Evolutionary conservation across 2,797 vertebrate genomes (phyloP).

Genomic region (Chiroxiphia lanceolata): DNA sequence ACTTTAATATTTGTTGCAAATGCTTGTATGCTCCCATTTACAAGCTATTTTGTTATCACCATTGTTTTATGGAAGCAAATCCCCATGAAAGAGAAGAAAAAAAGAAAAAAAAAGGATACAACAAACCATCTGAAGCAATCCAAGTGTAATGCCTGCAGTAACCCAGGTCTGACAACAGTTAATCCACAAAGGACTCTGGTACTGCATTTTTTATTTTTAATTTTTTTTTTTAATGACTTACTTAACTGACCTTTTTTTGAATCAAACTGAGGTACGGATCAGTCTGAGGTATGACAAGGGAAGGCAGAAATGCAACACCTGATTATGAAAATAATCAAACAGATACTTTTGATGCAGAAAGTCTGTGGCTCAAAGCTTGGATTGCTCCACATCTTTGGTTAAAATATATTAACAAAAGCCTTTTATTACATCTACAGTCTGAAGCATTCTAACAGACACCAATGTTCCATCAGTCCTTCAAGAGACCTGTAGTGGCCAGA

Average conservation of each 20-base stretch:
- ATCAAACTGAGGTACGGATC: constrained; percentile 85
- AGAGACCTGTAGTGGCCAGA: constrained; percentile 78
- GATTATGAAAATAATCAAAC: constrained; percentile 75
- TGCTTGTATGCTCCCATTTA: constrained; percentile 86
- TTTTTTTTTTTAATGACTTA: constrained; percentile 8
- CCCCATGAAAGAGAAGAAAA: constrained; percentile 74
- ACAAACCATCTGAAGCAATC: constrained; percentile 91
- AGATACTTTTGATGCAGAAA: constrained; percentile 70
- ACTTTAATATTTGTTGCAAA: constrained; percentile 87
- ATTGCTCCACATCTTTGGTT: constrained; percentile 92
- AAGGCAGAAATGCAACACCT: constrained; percentile 79
- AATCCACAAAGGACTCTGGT: constrained; percentile 62
- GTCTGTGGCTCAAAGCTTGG: constrained; percentile 75
- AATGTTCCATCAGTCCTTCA: constrained; percentile 77
- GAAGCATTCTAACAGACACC: constrained; percentile 78
- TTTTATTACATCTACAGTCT: constrained; percentile 80
- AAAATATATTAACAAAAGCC: constrained; percentile 84
- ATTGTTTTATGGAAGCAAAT: constrained; percentile 82
- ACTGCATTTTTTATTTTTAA: constrained; percentile 51
- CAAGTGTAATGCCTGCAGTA: constrained; percentile 78
- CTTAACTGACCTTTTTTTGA: constrained; percentile 82
- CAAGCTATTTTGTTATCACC: constrained; percentile 89
- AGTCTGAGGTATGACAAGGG: constrained; percentile 88
- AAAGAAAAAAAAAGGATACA: constrained; percentile 83
- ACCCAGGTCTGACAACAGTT: constrained; percentile 69